Base-by-base conservation (phyloP, 2,888 invertebrate species). In the Tenthredo amoena region DNA sequence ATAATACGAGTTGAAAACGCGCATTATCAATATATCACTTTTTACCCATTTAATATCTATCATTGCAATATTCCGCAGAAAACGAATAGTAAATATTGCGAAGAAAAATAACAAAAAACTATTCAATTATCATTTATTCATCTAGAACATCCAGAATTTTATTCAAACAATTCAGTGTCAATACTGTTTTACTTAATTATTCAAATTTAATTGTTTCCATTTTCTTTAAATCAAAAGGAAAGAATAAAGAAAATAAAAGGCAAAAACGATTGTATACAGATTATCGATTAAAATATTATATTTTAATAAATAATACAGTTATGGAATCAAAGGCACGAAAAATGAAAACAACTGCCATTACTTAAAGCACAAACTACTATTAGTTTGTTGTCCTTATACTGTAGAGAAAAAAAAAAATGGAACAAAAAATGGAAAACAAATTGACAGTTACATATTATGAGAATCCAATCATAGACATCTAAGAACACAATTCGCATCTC, bases 101-200 rank as follows among this genome's bases (percentile, higher is more conserved):
- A 62, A 62, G 12, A 0, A 62, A 62, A 26, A 26, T 12, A 62
- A 62, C 9, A 15, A 76, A 65, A 40, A 82, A 82, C 40, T 43
- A 65, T 31, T 82, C 82, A 90, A 89, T 90, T 89, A 89, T 87
- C 88, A 90, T 92, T 91, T 91, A 91, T 91, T 91, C 37, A 92
- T 92, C 91, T 91, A 92, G 90, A 92, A 91, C 91, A 93, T 91
- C 91, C 92, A 93, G 91, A 92, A 90, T 89, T 90, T 87, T 88
- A 89, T 81, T 77, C 58, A 85, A 81, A 79, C 47, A 88, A 89
- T 89, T 87, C 85, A 87, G 86, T 88, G 87, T 91, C 88, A 91
- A 91, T 91, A 91, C 89, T 91, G 91, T 34, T 88, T 90, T 88
- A 87, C 9, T 76, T 21, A 43, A 50, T 76, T n/a, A 15, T 58